These are phyloP conservation scores for Cephus runcator DNA, from an alignment of 2,888 invertebrate species.

Conservation along the genomic window DNA sequence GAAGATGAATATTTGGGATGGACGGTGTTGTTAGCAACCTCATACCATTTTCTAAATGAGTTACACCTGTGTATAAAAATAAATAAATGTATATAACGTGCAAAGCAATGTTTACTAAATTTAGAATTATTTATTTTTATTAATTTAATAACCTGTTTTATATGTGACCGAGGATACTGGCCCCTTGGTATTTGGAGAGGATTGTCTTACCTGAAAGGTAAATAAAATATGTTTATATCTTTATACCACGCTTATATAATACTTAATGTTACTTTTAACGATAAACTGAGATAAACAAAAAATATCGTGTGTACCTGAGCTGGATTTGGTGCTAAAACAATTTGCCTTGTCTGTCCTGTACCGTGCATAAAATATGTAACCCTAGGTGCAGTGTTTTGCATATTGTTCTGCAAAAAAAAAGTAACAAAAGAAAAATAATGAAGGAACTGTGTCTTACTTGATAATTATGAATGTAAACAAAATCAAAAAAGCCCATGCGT, in stretches of 20 bases:
- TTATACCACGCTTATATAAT: too few relatives aligned
- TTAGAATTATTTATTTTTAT: neutral
- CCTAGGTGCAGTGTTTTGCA: conserved; percentile 44
- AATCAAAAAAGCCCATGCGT: neutral
- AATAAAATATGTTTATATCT: conserved; percentile 12
- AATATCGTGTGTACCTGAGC: conserved; percentile 39
- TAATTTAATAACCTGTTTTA: conserved; percentile 43
- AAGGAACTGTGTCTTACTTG: neutral
- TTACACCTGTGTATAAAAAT: neutral
- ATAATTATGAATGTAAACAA: conserved; percentile 1
- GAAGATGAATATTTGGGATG: conserved; percentile 38
- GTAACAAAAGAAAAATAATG: conserved; percentile 8
- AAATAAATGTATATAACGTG: neutral
- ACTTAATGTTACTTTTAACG: too few relatives aligned
- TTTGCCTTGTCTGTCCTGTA: conserved; percentile 50
- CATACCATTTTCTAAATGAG: conserved; percentile 40
- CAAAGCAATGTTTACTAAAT: too few relatives aligned
- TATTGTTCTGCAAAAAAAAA: conserved; percentile 53
- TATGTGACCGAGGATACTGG: conserved; percentile 47
- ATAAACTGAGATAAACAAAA: too few relatives aligned
- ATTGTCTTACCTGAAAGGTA: conserved; percentile 46
- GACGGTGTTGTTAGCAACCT: conserved; percentile 50
- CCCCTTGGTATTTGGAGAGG: conserved; percentile 33
- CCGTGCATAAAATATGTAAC: conserved; percentile 60
- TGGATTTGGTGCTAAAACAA: conserved; percentile 52